phyloP scores from a whole-genome alignment of 1,140 invertebrate species.

The Drosophila trapezifrons region DNA sequence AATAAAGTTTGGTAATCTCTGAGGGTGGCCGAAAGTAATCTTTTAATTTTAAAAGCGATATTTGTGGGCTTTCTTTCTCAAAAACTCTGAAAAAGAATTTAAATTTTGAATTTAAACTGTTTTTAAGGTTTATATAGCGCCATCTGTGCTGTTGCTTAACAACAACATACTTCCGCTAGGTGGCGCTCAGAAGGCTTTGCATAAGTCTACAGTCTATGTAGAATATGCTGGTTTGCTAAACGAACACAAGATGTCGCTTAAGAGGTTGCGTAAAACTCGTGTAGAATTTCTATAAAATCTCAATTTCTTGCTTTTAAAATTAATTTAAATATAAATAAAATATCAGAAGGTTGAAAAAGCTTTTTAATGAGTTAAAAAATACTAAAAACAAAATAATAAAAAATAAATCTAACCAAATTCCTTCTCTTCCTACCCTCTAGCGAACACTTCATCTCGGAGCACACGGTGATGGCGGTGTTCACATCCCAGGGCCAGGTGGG shows the following conservation, averaged over 20 bases:
- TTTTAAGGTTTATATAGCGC: neutral
- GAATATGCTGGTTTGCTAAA: neutral
- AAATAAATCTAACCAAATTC: neutral
- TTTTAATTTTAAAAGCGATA: neutral
- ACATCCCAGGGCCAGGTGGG: constrained; percentile 79
- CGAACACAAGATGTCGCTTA: neutral
- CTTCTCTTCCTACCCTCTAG: constrained; percentile 27
- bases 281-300: too few species aligned
- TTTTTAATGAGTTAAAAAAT: too few species aligned
- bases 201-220: neutral
- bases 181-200: neutral
- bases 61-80: neutral
- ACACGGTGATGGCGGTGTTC: constrained; percentile 83
- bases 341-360: neutral
- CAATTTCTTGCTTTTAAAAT: neutral
- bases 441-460: constrained; percentile 81
- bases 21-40: neutral
- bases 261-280: neutral
- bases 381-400: too few species aligned
- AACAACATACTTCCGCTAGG: neutral
- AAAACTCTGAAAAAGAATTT: neutral
- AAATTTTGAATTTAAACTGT: neutral
- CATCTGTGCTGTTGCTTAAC: neutral
- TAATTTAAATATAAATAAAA: neutral
- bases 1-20: neutral